A percentile compares a stretch with the other conserved stretches of the same genome.
phyloP scores from a whole-genome alignment of 2,888 invertebrate species.

The Torymus auratus region DNA sequence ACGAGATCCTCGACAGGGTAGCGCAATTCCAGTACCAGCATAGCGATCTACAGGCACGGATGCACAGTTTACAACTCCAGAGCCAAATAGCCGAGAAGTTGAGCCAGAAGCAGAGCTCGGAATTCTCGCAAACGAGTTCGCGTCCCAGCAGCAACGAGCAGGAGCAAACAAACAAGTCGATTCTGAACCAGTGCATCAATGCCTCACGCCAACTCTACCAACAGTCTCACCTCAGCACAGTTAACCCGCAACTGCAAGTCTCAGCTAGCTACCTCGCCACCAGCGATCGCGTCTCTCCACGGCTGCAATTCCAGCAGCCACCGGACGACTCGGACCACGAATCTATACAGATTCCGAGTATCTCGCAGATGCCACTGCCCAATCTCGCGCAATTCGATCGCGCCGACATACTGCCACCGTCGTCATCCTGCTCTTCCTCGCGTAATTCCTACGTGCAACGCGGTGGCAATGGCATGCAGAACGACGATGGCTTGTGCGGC shows the following conservation, averaged over 20 bases:
- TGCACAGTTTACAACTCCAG: constrained; percentile 70
- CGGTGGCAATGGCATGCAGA: no score
- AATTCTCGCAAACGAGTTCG: constrained; percentile 59
- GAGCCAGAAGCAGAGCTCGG: constrained; percentile 62
- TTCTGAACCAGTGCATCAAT: constrained; percentile 56
- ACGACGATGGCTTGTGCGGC: constrained; percentile 37
- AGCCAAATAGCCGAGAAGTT: constrained; percentile 68
- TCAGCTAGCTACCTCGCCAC: constrained; percentile 47
- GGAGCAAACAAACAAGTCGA: constrained; percentile 58
- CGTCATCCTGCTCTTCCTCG: constrained; percentile 66
- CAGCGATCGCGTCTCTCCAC: constrained; percentile 68
- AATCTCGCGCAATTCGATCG: constrained; percentile 72
- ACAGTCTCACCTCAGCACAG: constrained; percentile 65
- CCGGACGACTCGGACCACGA: constrained; percentile 62
- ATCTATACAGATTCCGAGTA: constrained; percentile 64
- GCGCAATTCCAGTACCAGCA: constrained; percentile 73
- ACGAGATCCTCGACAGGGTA: constrained; percentile 74
- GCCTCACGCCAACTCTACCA: constrained; percentile 58
- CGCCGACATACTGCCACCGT: constrained; percentile 60
- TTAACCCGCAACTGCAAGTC: constrained; percentile 61
- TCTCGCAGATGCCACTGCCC: constrained; percentile 72
- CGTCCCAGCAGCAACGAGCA: constrained; percentile 20
- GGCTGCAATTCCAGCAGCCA: constrained; percentile 62
- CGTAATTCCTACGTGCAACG: constrained; percentile 63
- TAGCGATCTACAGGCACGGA: constrained; percentile 70